Conservation (phyloP, 2,797 vertebrate genomes). For the Melanotaenia maccullochi region DNA sequence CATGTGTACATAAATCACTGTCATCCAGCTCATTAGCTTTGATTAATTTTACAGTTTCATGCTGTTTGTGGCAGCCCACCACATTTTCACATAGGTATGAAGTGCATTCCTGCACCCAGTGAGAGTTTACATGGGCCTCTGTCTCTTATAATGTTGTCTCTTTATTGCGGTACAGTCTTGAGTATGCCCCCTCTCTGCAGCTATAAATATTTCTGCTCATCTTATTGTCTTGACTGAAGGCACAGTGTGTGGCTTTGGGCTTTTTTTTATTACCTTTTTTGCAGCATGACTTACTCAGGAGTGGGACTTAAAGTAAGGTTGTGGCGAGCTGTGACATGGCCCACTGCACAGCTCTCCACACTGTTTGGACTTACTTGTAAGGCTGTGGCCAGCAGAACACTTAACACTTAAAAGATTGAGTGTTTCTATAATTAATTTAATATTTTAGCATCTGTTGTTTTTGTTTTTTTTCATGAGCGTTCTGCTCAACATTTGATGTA, state of each 20-base stretch:
- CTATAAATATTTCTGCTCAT: slow-evolving; percentile 7
- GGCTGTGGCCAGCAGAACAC: slow-evolving; percentile 25
- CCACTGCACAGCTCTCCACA: slow-evolving; percentile 38
- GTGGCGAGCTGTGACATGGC: slow-evolving; percentile 54
- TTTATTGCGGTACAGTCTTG: slow-evolving; percentile 15
- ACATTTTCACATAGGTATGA: slow-evolving; percentile 74
- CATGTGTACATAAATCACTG: neutral
- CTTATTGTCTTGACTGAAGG: neutral
- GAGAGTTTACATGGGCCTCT: slow-evolving; percentile 49
- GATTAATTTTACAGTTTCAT: slow-evolving; percentile 35
- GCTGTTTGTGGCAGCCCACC: slow-evolving; percentile 28
- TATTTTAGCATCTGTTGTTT: neutral
- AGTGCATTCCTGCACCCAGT: slow-evolving; percentile 65
- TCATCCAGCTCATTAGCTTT: slow-evolving; percentile 19
- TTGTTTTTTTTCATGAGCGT: neutral
- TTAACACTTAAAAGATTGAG: neutral
- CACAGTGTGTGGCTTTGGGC: slow-evolving; percentile 11
- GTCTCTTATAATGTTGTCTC: neutral
- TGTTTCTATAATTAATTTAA: neutral
- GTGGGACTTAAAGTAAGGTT: slow-evolving; percentile 42
- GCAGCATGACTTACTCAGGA: slow-evolving; percentile 50
- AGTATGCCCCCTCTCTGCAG: slow-evolving; percentile 13
- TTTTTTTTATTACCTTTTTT: neutral
- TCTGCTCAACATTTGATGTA: neutral
- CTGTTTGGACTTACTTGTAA: slow-evolving; percentile 41